Base-by-base conservation (phyloP, 2,113 vertebrate genomes). In the Lanius collurio region DNA sequence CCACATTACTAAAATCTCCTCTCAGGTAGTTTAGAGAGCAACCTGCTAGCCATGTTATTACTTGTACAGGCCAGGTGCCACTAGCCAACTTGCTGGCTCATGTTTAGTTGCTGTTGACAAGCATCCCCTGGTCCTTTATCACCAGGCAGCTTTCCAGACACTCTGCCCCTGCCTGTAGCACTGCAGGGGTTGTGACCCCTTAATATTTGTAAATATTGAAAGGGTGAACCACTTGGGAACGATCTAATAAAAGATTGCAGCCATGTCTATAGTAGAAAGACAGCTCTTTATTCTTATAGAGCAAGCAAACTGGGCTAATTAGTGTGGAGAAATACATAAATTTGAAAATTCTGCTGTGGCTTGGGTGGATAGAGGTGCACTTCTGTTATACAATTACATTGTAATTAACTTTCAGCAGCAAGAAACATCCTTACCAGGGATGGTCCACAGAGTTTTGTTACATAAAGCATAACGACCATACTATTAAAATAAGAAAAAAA, bases 91-190 rank as follows among this genome's bases (percentile, higher is more conserved):
- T 62, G 15, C 30, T 70, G 30, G 30, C 30, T 47, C 49, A 6
- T 41, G 16, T 41, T 63, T 28, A 55, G 30, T 11, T 22, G 9
- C 19, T 46, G 33, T 28, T 33, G 39, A 46, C 28, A 37, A 62
- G 15, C 23, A 53, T 37, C 4, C 11, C 18, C 28, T 39, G 19
- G 19, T 14, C 5, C 6, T 18, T 47, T 41, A 41, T 23, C 24
- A 24, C 13, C 2, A 0, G 15, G 24, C 7, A 55, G 15, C 37
- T 27, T 70, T 87, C 39, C 41, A 55, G 41, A 13, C 0, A 0
- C 19, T 46, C 47, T 55, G 23, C 10, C 28, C 12, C 55, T 46
- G 19, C n/a, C 56, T 63, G 19, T 24, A 53, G 30, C 19, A 16
- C 39, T 47, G 24, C 15, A 39, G 10, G 13, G 19, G 15, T 16